Evolutionary conservation across 1,140 invertebrate species (phyloP), one percentile per base, ranked within the genome.

Genomic region (Araneus ventricosus): DNA sequence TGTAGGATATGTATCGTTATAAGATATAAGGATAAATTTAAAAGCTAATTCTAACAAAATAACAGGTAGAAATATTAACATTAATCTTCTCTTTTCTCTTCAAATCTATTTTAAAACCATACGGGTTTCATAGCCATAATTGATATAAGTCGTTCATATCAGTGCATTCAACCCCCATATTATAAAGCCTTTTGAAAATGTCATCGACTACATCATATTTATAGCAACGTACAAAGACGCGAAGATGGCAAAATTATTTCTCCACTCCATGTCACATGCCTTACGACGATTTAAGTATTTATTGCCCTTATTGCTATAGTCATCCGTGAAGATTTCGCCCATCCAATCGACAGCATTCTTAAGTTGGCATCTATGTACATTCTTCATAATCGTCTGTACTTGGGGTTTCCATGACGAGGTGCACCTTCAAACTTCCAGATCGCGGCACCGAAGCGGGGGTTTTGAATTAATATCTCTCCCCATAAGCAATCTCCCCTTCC

Each of bases 381-480:
- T 41, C 41, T 52, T 24, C 70, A 37, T 20, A 34, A 30, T 17
- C 14, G 6, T 30, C 63, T n/a, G n/a, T 22, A 75, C 30, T 37
- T 34, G 20, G 30, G 17, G 34, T 34, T 20, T 34, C 30, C 34
- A 24, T 82, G 80, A 6, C 24, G 24, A n/a, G 41, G n/a, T 24
- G 39, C n/a, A 82, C 22, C 39, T 45, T 6, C 45, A 82, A 82
- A 75, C 30, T 34, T 75, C 34, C 30, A 30, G 70, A 75, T 75
- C 14, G 34, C 6, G 30, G 70, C 70, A 30, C 70, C 39, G 22
- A n/a, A 27, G 37, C 80, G n/a, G 52, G 27, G 10, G 30, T 59
- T 59, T 86, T 86, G 67, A 79, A 89, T 89, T 89, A 57, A 89
- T 89, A 89, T 89, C 88, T 79, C 27, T n/a, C 10, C n/a, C 24